Conservation (phyloP, 2,113 vertebrate species). For the Lasiurus cinereus region DNA sequence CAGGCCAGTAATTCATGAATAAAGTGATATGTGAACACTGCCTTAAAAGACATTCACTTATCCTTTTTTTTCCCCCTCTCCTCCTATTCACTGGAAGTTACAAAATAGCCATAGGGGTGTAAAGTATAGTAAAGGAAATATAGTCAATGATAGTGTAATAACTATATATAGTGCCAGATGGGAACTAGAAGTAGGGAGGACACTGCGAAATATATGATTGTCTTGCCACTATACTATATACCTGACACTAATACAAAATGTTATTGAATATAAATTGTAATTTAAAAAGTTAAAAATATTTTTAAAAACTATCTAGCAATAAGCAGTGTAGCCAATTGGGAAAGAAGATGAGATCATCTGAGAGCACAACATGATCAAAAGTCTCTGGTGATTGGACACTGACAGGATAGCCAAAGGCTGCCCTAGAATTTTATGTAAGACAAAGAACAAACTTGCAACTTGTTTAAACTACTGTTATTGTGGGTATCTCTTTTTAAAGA, state of each 20-base stretch:
- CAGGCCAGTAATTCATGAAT: not conserved
- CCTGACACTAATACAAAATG: not conserved
- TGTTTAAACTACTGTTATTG: not conserved
- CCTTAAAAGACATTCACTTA: not conserved
- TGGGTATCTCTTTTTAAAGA: not conserved
- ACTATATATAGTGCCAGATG: not conserved
- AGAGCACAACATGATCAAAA: not conserved
- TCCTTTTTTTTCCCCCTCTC: not conserved
- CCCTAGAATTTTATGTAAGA: not conserved
- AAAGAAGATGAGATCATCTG: not conserved
- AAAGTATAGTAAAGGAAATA: not conserved
- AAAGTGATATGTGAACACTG: not conserved
- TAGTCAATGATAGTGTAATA: not conserved
- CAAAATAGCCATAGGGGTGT: not conserved
- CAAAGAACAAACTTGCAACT: not conserved
- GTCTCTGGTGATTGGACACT: not conserved
- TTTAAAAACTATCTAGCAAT: not conserved
- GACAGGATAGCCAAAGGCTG: not conserved
- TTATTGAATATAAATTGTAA: not conserved
- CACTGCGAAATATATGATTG: not conserved
- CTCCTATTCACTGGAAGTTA: not conserved
- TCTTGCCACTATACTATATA: not conserved
- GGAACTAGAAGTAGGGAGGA: not conserved
- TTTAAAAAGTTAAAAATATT: not conserved
- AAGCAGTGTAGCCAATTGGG: not conserved